Base-by-base conservation (phyloP, 2,797 vertebrate species). In the Schizopygopsis pylzovi region DNA sequence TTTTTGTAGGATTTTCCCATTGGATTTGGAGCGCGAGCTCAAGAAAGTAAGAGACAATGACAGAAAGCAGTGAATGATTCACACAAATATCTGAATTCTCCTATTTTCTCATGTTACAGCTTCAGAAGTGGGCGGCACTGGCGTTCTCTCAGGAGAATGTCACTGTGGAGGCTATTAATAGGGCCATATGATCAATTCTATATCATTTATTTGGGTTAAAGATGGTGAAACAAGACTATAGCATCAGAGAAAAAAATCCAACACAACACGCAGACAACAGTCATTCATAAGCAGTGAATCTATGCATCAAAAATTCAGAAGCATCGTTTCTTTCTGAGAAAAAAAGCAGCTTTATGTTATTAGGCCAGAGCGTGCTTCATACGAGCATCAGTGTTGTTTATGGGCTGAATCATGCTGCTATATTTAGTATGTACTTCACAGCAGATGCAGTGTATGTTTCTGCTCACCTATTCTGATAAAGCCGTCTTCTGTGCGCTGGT, bases 391-490 rank as follows among this genome's bases (percentile, higher is more conserved):
- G 0, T 16, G 43, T 54, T 70, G 12, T 70, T 39, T 39, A 41
- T 10, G 33, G 5, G 16, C 54, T 73, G 41, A 37, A 75, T 75
- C 16, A 63, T 63, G 71, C 41, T 11, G 68, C 41, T 83, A 37
- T 73, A 63, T 37, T 59, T 63, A 83, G 52, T 22, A 4, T 22
- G 47, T 3, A 16, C 28, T 20, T 76, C 45, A 37, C 16, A 49
- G 43, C 61, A 45, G 28, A 25, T 77, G 82, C 43, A 43, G 15
- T 56, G 56, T 76, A 28, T 49, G 41, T 28, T 65, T 67, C 8
- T 7, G 18, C 93, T 95, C 93, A 99, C 98, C 98, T 84, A 99
- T 97, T 91, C 97, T 95, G 91, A 98, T 95, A 93, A 99, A 99
- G 75, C 98, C 98, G 0, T 99, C 98, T 0, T 96, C 93, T 0